Base-by-base conservation (phyloP, 2,888 invertebrate genomes). In the Graphium colonna region DNA sequence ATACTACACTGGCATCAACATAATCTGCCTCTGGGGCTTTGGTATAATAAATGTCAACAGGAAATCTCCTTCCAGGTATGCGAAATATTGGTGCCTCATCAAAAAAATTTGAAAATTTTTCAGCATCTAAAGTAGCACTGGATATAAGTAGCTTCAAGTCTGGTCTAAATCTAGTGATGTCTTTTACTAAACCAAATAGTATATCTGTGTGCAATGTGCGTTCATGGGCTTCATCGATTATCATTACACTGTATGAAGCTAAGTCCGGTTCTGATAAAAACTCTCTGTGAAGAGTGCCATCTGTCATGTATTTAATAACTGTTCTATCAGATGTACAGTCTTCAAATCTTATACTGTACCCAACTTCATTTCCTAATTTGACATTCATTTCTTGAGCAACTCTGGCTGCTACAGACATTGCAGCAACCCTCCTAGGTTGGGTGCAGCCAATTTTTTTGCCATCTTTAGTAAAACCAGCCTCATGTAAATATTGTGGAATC, bases 1-100 rank as follows among this genome's bases (percentile, higher is more conserved):
- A 97, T 0, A 98, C 97, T n/a, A 98, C 98, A 76, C 97, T 95
- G 0, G 99, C 99, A 80, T 99, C 98, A 44, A 99, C 94, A 79
- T 99, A 99, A 89, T 99, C 98, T 1, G 99, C 98, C 88, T 99
- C 99, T 0, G 99, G 99, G 0, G 99, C 98, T 90, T 98, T 98
- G 0, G 99, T 99, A 75, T 99, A 99, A 81, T 97, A 99, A 69
- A 99, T 98, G 77, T 99, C 97, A 0, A 99, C 99, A 1, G 99
- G 98, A 90, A 96, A 99, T 62, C 99, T 91, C 67, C 98, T 90
- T n/a, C 99, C 99, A 26, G 99, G 99, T 70, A 99, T 99, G 54
- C 97, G 92, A 79, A 98, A 99, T 65, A 99, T 97, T 1, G 99
- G 99, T 0, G 99, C 99, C 75, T 98, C 97, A 85, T 99, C 99